Conservation (phyloP, 2,113 vertebrate species). For the Acrocephalus kingi region DNA sequence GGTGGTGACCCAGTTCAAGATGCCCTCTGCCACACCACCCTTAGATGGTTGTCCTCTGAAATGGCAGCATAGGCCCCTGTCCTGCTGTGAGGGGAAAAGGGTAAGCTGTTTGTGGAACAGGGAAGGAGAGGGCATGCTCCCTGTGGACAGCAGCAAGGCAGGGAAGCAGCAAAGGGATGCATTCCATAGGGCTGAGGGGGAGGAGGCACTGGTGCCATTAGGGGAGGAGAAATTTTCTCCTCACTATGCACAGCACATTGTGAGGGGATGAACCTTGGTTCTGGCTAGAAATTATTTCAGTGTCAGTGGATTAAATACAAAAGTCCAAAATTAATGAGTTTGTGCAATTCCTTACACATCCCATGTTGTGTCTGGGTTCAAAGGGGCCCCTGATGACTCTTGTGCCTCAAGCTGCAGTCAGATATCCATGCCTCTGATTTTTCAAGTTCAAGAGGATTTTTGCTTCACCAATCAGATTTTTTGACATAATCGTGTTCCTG, state of each 20-base stretch:
- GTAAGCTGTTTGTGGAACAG: not conserved
- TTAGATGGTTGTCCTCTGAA: not conserved
- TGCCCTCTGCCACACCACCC: not conserved
- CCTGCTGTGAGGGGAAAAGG: fast-evolving
- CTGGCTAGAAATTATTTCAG: not conserved
- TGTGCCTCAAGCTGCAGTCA: not conserved
- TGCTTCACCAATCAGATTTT: not conserved
- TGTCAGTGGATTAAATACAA: not conserved
- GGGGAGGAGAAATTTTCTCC: not conserved
- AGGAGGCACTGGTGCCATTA: fast-evolving
- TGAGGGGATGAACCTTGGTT: not conserved
- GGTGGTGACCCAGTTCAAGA: fast-evolving
- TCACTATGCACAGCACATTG: not conserved
- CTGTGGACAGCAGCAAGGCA: not conserved
- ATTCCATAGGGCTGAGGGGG: fast-evolving
- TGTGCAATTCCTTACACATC: not conserved
- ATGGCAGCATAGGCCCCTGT: fast-evolving
- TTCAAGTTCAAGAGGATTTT: not conserved
- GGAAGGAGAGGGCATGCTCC: not conserved
- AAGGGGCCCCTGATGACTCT: not conserved
- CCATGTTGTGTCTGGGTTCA: not conserved
- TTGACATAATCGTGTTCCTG: not conserved
- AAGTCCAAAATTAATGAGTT: not conserved
- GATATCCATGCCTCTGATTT: not conserved
- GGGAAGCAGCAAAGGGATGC: not conserved